Percentiles rank a stretch among this genome's conserved stretches.
phyloP scores from a whole-genome alignment of 2,888 invertebrate genomes.

The Orthosia gothica region DNA sequence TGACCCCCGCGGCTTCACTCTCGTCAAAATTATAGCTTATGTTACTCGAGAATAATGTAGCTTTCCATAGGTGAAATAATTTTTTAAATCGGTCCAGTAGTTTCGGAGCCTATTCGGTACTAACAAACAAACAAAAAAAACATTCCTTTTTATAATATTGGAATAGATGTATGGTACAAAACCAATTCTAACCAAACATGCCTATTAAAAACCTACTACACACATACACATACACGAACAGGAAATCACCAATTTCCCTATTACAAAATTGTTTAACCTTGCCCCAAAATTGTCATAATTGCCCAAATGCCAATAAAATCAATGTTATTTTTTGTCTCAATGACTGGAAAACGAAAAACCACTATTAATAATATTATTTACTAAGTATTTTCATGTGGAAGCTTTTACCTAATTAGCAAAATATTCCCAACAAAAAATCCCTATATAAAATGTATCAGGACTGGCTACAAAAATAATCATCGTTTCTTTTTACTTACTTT shows the following conservation, averaged over 20 bases:
- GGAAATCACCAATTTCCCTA: conserved; percentile 46
- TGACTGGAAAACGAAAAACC: neutral
- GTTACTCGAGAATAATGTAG: no score
- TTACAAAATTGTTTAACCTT: conserved; percentile 33
- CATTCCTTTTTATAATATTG: no score
- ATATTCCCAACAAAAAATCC: no score
- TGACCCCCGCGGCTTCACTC: no score
- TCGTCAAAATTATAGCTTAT: no score
- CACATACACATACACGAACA: neutral
- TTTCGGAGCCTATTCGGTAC: no score
- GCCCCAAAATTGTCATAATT: conserved; percentile 21
- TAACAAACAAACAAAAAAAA: no score
- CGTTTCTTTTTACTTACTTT: no score
- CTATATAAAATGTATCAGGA: no score
- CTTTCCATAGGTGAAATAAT: no score
- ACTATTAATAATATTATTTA: neutral
- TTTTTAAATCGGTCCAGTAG: no score
- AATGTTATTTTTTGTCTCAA: neutral
- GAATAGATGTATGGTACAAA: neutral
- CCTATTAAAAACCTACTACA: neutral
- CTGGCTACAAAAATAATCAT: no score
- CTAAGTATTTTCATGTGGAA: neutral
- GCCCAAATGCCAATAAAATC: neutral
- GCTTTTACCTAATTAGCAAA: neutral
- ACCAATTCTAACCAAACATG: neutral